Conservation (phyloP, 2,797 vertebrate species). For the Chelmon rostratus region DNA sequence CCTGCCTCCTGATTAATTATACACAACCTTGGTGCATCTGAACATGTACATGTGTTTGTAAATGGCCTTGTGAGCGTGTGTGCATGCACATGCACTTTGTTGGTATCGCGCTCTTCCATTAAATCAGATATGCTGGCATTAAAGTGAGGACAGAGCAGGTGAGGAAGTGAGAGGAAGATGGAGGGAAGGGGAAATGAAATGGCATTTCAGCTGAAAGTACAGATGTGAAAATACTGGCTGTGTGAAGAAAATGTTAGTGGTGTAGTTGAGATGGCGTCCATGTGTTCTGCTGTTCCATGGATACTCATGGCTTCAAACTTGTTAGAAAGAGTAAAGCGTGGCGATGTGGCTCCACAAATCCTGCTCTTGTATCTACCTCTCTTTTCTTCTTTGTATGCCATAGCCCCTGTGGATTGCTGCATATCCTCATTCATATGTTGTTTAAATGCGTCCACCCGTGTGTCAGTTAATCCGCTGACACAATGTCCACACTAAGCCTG, state of each 20-base stretch:
- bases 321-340: constrained; percentile 4
- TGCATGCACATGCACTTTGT: neutral
- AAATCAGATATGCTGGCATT: constrained; percentile 40
- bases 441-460: neutral
- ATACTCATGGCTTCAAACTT: constrained; percentile 12
- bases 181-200: constrained; percentile 26
- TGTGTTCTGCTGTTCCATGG: neutral
- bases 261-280: constrained; percentile 12
- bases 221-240: constrained; percentile 33
- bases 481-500: neutral
- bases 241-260: constrained; percentile 45
- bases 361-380: neutral
- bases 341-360: neutral
- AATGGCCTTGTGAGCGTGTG: neutral
- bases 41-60: constrained; percentile 7
- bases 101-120: constrained; percentile 15
- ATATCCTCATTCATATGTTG: neutral
- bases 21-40: neutral
- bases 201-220: constrained; percentile 43
- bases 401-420: neutral
- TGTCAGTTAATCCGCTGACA: neutral
- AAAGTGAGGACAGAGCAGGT: constrained; percentile 13
- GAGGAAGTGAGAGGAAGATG: constrained; percentile 18
- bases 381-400: neutral
- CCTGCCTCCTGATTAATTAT: constrained; percentile 21